Evolutionary conservation across 2,888 invertebrate species (phyloP).

Genomic region (Cinara cedri): DNA sequence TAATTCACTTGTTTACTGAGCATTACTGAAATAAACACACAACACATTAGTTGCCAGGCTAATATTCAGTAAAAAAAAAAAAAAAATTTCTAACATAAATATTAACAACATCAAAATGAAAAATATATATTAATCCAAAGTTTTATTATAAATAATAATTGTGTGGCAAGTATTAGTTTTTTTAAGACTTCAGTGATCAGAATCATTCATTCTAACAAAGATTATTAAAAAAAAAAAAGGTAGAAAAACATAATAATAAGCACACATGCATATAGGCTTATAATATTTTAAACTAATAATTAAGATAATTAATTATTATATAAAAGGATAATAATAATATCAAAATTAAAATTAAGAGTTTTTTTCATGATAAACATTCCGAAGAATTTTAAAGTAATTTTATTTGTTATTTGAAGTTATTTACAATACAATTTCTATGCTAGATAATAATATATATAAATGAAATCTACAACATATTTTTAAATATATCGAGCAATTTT

Average conservation of each 20-base stretch:
- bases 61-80: constrained; percentile 26
- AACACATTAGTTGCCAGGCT: background rate
- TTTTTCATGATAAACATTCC: constrained; percentile 1
- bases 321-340: constrained; percentile 44
- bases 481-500: constrained; percentile 42
- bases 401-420: constrained; percentile 55
- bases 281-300: constrained; percentile 41
- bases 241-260: constrained; percentile 53
- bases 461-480: constrained; percentile 43
- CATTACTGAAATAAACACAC: background rate
- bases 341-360: constrained; percentile 48
- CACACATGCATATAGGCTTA: constrained; percentile 42
- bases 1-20: background rate
- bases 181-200: constrained; percentile 15
- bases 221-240: constrained; percentile 40
- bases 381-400: constrained; percentile 36
- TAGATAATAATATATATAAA: constrained; percentile 49
- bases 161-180: constrained; percentile 30
- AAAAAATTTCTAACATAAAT: constrained; percentile 40
- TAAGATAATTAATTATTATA: constrained; percentile 40
- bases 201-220: constrained; percentile 16
- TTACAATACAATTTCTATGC: constrained; percentile 53
- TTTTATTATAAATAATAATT: constrained; percentile 17
- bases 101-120: constrained; percentile 41
- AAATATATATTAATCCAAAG: constrained; percentile 44